phyloP scores from a whole-genome alignment of 1,140 invertebrate species.

The Phocides pigmalion region DNA sequence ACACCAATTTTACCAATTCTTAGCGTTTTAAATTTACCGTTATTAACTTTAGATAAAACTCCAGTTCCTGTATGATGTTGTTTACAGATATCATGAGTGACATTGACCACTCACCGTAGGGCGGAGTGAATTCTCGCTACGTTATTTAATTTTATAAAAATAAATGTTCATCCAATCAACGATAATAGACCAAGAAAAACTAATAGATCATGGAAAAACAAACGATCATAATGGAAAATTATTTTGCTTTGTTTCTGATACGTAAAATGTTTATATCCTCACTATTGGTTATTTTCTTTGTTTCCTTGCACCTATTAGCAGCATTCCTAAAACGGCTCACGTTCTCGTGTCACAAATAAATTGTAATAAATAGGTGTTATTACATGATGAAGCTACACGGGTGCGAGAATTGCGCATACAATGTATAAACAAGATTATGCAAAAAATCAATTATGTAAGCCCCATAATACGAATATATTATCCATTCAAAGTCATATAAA shows the following conservation, averaged over 20 bases:
- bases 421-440: conserved; percentile 26
- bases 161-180: too few species aligned
- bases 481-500: too few species aligned
- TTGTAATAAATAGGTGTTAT: conserved; percentile 35
- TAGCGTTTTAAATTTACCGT: too few species aligned
- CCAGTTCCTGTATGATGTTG: too few species aligned
- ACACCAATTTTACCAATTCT: too few species aligned
- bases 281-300: conserved; percentile 31
- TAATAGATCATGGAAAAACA: neutral
- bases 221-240: conserved; percentile 11
- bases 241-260: conserved; percentile 8
- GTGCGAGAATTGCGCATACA: conserved; percentile 10
- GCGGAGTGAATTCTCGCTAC: too few species aligned
- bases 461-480: too few species aligned
- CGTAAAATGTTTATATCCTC: conserved; percentile 20
- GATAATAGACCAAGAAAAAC: too few species aligned
- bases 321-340: conserved; percentile 53
- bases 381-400: conserved; percentile 21
- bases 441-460: conserved; percentile 20
- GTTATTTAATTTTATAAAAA: too few species aligned
- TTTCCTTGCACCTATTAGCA: conserved; percentile 31
- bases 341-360: conserved; percentile 44
- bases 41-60: too few species aligned
- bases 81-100: too few species aligned
- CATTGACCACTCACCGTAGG: too few species aligned